phyloP scores from a whole-genome alignment of 2,797 vertebrate species.

The Nyctalus aviator region DNA sequence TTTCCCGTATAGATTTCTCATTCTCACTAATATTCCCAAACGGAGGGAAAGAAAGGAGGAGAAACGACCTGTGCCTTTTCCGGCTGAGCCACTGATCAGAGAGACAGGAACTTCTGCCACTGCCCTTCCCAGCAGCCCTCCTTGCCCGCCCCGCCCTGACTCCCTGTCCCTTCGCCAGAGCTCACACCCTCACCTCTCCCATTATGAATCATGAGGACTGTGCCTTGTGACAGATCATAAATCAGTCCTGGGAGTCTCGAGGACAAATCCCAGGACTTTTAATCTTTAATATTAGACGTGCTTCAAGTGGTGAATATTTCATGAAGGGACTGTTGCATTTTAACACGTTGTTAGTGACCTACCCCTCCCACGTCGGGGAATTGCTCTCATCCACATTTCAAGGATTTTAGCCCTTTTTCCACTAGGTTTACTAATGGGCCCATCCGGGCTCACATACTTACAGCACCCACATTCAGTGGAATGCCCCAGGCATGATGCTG shows the following conservation, averaged over 20 bases:
- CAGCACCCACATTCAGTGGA: accelerated
- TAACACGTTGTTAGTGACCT: slow-evolving; percentile 86
- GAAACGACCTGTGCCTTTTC: background rate
- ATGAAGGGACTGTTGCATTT: slow-evolving; percentile 88
- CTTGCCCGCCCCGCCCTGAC: background rate
- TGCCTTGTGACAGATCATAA: slow-evolving; percentile 91
- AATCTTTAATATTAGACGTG: slow-evolving; percentile 88
- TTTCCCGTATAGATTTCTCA: slow-evolving; percentile 77
- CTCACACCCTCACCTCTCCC: slow-evolving; percentile 79
- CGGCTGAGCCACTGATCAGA: background rate
- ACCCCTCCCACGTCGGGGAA: background rate
- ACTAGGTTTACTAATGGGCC: background rate
- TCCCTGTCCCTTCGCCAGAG: slow-evolving; percentile 70
- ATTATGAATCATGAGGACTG: slow-evolving; percentile 90
- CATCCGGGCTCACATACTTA: background rate
- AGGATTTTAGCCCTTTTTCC: slow-evolving; percentile 8
- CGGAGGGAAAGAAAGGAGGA: background rate
- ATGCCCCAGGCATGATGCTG: background rate
- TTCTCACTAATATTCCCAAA: slow-evolving; percentile 47
- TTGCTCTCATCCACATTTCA: slow-evolving; percentile 68
- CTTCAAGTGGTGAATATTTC: slow-evolving; percentile 90
- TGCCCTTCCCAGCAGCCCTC: background rate
- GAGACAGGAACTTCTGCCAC: background rate
- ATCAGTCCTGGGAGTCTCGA: slow-evolving; percentile 87
- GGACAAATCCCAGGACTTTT: slow-evolving; percentile 88